These are phyloP conservation scores for Tauraco erythrolophus DNA, from an alignment of 2,113 vertebrate species.

Conservation along the genomic window DNA sequence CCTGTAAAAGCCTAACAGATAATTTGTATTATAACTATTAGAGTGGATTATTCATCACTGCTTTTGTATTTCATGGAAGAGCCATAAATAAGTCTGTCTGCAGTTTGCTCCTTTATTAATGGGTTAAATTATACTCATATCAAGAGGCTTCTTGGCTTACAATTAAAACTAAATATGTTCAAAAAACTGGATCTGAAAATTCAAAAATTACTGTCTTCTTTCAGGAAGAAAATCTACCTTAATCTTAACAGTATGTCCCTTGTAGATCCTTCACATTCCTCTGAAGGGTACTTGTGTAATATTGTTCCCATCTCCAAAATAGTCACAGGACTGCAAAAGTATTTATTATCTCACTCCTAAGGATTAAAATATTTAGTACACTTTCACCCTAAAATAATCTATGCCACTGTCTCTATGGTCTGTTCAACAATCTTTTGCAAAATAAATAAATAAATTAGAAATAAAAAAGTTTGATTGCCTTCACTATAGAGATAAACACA, in stretches of 20 bases:
- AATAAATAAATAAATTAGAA: background rate
- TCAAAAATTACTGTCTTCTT: background rate
- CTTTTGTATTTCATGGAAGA: background rate
- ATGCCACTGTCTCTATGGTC: background rate
- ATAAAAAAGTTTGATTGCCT: background rate
- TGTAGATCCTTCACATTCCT: background rate
- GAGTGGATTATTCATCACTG: background rate
- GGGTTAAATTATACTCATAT: background rate
- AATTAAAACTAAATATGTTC: background rate
- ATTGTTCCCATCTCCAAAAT: background rate
- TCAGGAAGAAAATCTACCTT: background rate
- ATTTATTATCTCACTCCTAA: background rate
- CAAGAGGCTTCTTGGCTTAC: background rate
- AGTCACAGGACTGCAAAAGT: background rate
- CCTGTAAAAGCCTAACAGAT: background rate
- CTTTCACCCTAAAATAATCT: background rate
- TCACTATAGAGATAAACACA: background rate
- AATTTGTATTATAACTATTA: background rate
- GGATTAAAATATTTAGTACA: background rate
- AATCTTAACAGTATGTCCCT: background rate
- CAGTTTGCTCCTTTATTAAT: background rate
- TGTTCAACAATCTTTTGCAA: rapidly evolving
- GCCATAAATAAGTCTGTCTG: background rate
- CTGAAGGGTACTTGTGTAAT: background rate
- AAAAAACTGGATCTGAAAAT: background rate